Conservation (phyloP, 2,888 invertebrate species). For the Nomada lathburiana region DNA sequence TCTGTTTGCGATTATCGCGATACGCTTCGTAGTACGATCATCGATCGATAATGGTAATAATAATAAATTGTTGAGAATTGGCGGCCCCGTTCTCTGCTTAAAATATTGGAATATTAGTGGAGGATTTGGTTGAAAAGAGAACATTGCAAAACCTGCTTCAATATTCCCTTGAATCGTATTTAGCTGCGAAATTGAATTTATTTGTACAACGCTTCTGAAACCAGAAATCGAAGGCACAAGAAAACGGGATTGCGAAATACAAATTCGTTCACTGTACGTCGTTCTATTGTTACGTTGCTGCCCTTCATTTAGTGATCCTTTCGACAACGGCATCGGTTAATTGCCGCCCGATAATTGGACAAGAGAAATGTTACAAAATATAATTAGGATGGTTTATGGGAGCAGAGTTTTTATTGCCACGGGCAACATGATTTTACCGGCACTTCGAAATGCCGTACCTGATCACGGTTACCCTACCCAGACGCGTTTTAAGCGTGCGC, state of each 20-base stretch:
- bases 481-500: constrained; percentile 26
- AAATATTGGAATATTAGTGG: background rate
- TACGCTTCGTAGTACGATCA: background rate
- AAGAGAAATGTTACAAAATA: constrained; percentile 17
- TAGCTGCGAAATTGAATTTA: too few relatives aligned
- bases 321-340: background rate
- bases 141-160: background rate
- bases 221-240: background rate
- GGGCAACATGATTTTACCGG: constrained; percentile 27
- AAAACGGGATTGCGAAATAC: too few relatives aligned
- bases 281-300: background rate
- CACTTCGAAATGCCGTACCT: constrained; percentile 45
- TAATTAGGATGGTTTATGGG: constrained; percentile 44
- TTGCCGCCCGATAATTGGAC: constrained; percentile 18
- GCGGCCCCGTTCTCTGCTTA: too few relatives aligned
- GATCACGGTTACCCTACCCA: constrained; percentile 19
- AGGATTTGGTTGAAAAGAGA: background rate
- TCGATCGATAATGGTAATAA: background rate
- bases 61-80: background rate
- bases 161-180: too few relatives aligned
- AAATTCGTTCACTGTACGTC: too few relatives aligned
- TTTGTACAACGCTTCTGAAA: too few relatives aligned
- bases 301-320: background rate
- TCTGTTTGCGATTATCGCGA: constrained; percentile 4
- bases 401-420: constrained; percentile 10